Conservation (phyloP, 2,888 invertebrate species). For the Conchocele bisecta region DNA sequence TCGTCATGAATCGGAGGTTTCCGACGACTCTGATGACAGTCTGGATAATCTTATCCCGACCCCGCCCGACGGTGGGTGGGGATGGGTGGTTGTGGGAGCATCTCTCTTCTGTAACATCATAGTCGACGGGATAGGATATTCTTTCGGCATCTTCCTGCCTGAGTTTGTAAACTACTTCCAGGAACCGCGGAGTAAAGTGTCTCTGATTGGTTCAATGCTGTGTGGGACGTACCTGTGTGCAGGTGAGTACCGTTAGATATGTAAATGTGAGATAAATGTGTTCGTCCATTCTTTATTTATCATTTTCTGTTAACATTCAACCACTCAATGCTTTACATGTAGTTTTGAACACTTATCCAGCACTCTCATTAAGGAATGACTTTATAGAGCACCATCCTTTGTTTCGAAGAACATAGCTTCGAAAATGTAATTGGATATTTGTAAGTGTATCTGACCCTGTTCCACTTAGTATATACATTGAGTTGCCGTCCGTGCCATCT, state of each 20-base stretch:
- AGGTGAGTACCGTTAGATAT: conserved; percentile 87
- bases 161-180: conserved; percentile 88
- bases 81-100: conserved; percentile 94
- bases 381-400: too few species aligned
- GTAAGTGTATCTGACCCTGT: too few species aligned
- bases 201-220: conserved; percentile 93
- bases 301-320: too few species aligned
- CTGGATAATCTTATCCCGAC: conserved; percentile 77
- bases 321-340: too few species aligned
- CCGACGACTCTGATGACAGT: conserved; percentile 68
- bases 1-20: conserved; percentile 27
- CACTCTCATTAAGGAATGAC: too few species aligned
- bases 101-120: conserved; percentile 96
- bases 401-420: too few species aligned
- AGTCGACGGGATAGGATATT: conserved; percentile 97
- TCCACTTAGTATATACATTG: too few species aligned
- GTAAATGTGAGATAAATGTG: too few species aligned
- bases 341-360: too few species aligned
- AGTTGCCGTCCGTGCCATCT: too few species aligned
- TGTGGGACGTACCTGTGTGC: conserved; percentile 95
- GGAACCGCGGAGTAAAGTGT: conserved; percentile 90
- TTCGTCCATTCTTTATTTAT: too few species aligned
- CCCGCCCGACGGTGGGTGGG: conserved; percentile 90
- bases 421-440: too few species aligned
- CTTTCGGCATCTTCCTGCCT: conserved; percentile 90